phyloP scores from a whole-genome alignment of 2,797 vertebrate genomes.

The Telmatherina bonti region DNA sequence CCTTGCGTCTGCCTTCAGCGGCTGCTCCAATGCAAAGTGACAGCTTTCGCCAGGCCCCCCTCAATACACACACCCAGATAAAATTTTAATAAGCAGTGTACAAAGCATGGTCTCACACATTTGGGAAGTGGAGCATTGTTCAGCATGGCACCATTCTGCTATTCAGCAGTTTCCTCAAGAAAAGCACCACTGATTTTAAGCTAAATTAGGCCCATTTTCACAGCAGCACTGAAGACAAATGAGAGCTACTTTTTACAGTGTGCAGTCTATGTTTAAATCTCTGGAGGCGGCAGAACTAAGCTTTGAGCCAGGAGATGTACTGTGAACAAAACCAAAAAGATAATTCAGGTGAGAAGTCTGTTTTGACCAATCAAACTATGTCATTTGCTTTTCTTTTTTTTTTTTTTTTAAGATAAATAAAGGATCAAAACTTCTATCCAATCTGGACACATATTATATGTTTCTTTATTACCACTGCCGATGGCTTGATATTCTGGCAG shows the following conservation, averaged over 20 bases:
- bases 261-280: slow-evolving; percentile 29
- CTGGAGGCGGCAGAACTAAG: slow-evolving; percentile 32
- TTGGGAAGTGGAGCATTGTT: slow-evolving; percentile 59
- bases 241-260: slow-evolving; percentile 28
- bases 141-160: slow-evolving; percentile 37
- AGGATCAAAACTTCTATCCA: slow-evolving; percentile 11
- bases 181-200: slow-evolving; percentile 20
- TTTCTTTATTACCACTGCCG: slow-evolving; percentile 1
- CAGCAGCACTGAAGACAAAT: slow-evolving; percentile 6
- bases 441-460: background rate
- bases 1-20: slow-evolving; percentile 46
- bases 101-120: slow-evolving; percentile 55
- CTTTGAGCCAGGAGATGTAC: slow-evolving; percentile 7
- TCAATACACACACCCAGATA: slow-evolving; percentile 34
- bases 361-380: slow-evolving; percentile 2
- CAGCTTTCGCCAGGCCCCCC: slow-evolving; percentile 42
- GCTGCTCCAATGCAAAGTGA: slow-evolving; percentile 58
- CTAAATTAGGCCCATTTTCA: slow-evolving; percentile 30
- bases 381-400: too few relatives aligned
- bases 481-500: background rate
- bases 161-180: slow-evolving; percentile 47
- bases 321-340: slow-evolving; percentile 24
- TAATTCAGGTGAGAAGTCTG: background rate
- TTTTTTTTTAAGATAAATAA: background rate
- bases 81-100: slow-evolving; percentile 56